Base-by-base conservation (phyloP, 2,888 invertebrate species). In the Drosophila gaucha region DNA sequence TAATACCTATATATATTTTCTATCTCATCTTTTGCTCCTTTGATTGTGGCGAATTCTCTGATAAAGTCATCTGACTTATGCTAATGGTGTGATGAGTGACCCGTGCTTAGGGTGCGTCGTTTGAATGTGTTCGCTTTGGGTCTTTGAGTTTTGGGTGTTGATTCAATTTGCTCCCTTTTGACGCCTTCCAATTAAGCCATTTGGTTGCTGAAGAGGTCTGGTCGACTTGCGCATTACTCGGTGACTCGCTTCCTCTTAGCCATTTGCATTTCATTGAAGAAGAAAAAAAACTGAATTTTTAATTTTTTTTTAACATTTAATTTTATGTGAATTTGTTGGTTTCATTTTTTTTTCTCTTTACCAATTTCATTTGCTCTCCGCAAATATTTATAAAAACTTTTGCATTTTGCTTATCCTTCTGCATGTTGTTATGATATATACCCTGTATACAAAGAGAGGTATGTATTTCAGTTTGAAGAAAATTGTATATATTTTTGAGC, bases 331-430 rank as follows among this genome's bases (percentile, higher is more conserved):
- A 59, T 62, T 58, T 75, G 12, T 28, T 39, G 30, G 50, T 47
- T 51, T 51, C 50, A 28, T 16, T 43, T 24, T 58, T 58, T 67
- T 46, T 55, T 12, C 4, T 8, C 20, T 18, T 22, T 14, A 5
- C 49, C 64, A 65, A 68, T 83, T 78, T 74, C 67, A 74, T 78
- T 74, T 74, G 67, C 65, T 49, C 12, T 38, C 31, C 51, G 67
- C 66, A 82, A 85, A 82, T 78, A 78, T 82, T 85, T 86, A 75
- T 71, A 64, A 63, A 73, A 65, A 69, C 78, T 72, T 71, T 56
- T 39, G 39, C 41, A 52, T 69, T 47, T 54, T 67, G 63, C 74
- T 67, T 68, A 67, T 64, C 43, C 44, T 18, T 18, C 3, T 43
- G 58, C 31, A 59, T 47, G 52, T 46, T 59, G 41, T 33, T 57